These are phyloP conservation scores for Ptychodera flava DNA, from an alignment of 35 echinoderm and acorn worm genomes.

Conservation along the genomic window DNA sequence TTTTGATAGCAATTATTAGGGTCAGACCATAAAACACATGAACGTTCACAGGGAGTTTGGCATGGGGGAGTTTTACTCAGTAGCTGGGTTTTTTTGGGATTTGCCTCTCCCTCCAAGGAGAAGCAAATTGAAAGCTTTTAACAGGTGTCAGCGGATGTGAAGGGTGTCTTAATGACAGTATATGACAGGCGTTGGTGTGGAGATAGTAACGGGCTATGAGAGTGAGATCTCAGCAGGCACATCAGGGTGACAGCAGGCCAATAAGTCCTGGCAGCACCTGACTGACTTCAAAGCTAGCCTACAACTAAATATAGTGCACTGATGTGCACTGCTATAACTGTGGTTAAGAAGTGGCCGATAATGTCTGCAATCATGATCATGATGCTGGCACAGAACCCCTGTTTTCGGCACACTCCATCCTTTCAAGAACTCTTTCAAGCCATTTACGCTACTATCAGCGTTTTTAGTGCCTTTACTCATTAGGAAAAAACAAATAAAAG, in stretches of 20 bases:
- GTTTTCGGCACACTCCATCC: not conserved
- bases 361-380: not conserved
- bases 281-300: not conserved
- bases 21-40: not conserved
- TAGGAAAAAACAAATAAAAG: constrained; percentile 2
- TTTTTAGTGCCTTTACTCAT: constrained; percentile 1
- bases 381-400: not conserved
- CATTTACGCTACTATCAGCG: not conserved
- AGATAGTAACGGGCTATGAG: not conserved
- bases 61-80: not conserved
- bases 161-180: not conserved
- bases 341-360: not conserved
- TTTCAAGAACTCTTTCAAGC: not conserved
- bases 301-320: not conserved
- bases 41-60: not conserved
- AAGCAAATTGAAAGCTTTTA: constrained; percentile 2
- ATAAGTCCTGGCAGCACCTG: not conserved
- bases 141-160: not conserved
- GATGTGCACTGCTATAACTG: not conserved
- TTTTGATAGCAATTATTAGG: not conserved
- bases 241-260: not conserved
- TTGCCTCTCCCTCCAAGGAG: not conserved
- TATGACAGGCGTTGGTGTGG: not conserved
- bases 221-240: not conserved
- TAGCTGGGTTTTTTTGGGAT: not conserved